A percentile compares a stretch with the other conserved stretches of the same genome.
phyloP scores from a whole-genome alignment of 2,888 invertebrate genomes.

The Drosophila subquinaria region DNA sequence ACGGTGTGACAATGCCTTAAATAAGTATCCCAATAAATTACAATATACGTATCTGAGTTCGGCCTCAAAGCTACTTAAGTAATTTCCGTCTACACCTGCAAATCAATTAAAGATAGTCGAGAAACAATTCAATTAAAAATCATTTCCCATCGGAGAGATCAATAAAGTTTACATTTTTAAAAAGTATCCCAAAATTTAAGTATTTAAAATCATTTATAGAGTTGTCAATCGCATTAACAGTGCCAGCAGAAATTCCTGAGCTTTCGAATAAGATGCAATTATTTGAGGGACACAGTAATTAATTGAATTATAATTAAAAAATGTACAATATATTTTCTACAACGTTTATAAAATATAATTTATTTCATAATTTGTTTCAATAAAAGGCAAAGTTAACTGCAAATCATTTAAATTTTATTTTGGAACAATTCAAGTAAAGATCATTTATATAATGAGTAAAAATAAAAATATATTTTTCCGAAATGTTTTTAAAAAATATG shows the following conservation, averaged over 20 bases:
- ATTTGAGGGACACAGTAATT: too few species aligned
- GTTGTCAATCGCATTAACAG: background rate
- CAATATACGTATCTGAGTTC: conserved; percentile 7
- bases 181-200: background rate
- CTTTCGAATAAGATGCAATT: too few species aligned
- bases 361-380: too few species aligned
- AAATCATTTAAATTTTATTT: too few species aligned
- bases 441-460: too few species aligned
- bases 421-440: too few species aligned
- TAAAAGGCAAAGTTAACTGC: too few species aligned
- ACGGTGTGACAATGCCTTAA: conserved; percentile 39
- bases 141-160: background rate
- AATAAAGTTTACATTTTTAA: background rate
- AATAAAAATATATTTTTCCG: too few species aligned
- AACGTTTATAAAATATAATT: too few species aligned
- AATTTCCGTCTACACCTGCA: conserved; percentile 28
- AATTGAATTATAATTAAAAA: too few species aligned
- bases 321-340: background rate
- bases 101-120: conserved; percentile 1
- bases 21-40: conserved; percentile 21
- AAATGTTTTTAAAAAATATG: too few species aligned
- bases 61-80: conserved; percentile 7
- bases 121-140: conserved; percentile 6
- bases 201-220: background rate
- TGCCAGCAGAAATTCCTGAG: too few species aligned